Percentiles rank a stretch among this genome's conserved stretches.
Conservation (phyloP, 2,888 invertebrate genomes). For the Himalopsyche anomala region DNA sequence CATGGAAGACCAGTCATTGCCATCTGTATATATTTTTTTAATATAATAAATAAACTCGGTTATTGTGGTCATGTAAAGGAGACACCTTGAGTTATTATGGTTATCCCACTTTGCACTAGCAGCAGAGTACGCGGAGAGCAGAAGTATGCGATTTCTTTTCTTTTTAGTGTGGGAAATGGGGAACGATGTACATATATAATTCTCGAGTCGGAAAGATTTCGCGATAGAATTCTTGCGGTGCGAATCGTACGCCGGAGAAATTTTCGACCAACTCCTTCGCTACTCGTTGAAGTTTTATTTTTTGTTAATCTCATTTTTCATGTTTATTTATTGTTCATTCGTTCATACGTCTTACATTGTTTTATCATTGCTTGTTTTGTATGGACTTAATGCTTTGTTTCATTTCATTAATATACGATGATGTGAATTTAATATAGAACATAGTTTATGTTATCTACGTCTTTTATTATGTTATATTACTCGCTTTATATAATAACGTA, state of each 20-base stretch:
- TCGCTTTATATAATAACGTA: too few relatives aligned
- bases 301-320: slow-evolving; percentile 39
- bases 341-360: too few relatives aligned
- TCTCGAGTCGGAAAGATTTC: slow-evolving; percentile 18
- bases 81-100: not conserved
- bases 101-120: not conserved
- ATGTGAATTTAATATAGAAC: too few relatives aligned
- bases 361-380: too few relatives aligned
- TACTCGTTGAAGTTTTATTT: slow-evolving; percentile 49
- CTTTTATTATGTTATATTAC: too few relatives aligned
- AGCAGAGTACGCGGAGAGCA: slow-evolving; percentile 7
- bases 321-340: not conserved
- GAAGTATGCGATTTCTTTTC: not conserved
- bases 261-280: slow-evolving; percentile 23
- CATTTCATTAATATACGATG: too few relatives aligned
- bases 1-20: too few relatives aligned
- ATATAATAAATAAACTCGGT: too few relatives aligned
- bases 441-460: too few relatives aligned
- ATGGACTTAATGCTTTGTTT: too few relatives aligned
- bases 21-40: too few relatives aligned
- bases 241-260: not conserved
- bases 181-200: slow-evolving; percentile 27
- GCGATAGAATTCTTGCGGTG: slow-evolving; percentile 42
- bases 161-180: slow-evolving; percentile 37
- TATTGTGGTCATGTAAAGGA: too few relatives aligned